These are phyloP conservation scores for Cryptotermes secundus DNA, from an alignment of 1,140 invertebrate genomes.

Conservation along the genomic window DNA sequence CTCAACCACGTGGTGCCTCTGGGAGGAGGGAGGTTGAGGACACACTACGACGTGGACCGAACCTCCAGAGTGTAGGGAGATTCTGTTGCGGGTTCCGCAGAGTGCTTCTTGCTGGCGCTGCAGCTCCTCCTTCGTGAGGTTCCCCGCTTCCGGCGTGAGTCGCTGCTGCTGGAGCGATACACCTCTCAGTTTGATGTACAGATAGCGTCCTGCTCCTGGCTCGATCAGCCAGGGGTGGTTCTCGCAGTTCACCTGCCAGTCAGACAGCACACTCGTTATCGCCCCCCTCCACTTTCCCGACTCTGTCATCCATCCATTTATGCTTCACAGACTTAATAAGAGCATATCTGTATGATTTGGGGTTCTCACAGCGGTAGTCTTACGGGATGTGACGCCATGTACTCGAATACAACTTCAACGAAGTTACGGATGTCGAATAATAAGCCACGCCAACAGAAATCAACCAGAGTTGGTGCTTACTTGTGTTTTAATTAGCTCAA, in stretches of 20 bases:
- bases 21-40: conserved; percentile 59
- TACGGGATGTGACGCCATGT: too few species aligned
- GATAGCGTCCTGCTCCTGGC: conserved; percentile 61
- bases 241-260: conserved; percentile 68
- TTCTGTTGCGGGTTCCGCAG: conserved; percentile 71
- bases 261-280: too few species aligned
- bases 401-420: too few species aligned
- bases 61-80: conserved; percentile 69
- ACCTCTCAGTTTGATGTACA: conserved; percentile 70
- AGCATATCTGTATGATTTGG: too few species aligned
- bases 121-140: conserved; percentile 49
- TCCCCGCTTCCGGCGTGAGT: conserved; percentile 69
- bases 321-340: too few species aligned
- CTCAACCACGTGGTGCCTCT: conserved; percentile 64
- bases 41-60: conserved; percentile 67
- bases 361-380: too few species aligned
- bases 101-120: conserved; percentile 53
- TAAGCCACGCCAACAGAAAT: too few species aligned
- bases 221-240: conserved; percentile 77
- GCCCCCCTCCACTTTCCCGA: too few species aligned
- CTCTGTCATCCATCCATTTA: too few species aligned
- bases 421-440: too few species aligned
- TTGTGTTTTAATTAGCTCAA: too few species aligned
- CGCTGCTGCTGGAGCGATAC: conserved; percentile 53
- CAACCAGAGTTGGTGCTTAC: too few species aligned